A percentile compares a stretch with the other conserved stretches of the same genome.
Conservation (phyloP, 1,140 invertebrate species). For the Cephus cinctus region DNA sequence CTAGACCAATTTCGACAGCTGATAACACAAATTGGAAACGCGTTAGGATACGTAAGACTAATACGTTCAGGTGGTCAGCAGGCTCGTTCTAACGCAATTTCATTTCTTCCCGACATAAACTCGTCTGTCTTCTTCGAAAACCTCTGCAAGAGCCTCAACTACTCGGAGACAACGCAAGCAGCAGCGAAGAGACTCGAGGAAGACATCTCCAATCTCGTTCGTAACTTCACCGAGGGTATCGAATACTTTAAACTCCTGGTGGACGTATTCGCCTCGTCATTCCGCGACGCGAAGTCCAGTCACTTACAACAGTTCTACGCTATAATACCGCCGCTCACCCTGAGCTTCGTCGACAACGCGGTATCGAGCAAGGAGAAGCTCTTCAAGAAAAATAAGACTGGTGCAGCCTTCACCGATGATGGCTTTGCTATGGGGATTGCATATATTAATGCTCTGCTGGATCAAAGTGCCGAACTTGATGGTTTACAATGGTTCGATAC, state of each 20-base stretch:
- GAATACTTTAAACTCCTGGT: constrained; percentile 95
- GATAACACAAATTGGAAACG: constrained; percentile 95
- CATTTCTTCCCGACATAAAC: constrained; percentile 86
- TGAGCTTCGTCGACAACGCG: constrained; percentile 94
- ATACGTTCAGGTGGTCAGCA: constrained; percentile 92
- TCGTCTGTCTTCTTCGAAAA: constrained; percentile 66
- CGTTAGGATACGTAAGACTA: constrained; percentile 93
- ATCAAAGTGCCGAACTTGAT: constrained; percentile 82
- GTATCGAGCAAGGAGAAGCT: constrained; percentile 92
- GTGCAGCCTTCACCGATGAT: constrained; percentile 94
- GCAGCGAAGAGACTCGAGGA: constrained; percentile 74
- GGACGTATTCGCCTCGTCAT: constrained; percentile 88
- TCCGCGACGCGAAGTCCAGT: constrained; percentile 82
- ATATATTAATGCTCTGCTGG: constrained; percentile 69
- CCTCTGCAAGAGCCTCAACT: constrained; percentile 57
- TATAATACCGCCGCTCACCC: constrained; percentile 89
- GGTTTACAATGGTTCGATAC: constrained; percentile 95
- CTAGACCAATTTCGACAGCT: constrained; percentile 91
- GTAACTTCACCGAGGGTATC: constrained; percentile 89
- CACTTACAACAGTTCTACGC: constrained; percentile 94
- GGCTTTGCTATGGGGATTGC: constrained; percentile 94
- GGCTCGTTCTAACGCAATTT: constrained; percentile 86
- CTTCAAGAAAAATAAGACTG: constrained; percentile 81
- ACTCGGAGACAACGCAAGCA: constrained; percentile 62
- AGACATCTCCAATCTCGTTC: constrained; percentile 75